Conservation (phyloP, 2,113 vertebrate genomes). For the Egretta garzetta region DNA sequence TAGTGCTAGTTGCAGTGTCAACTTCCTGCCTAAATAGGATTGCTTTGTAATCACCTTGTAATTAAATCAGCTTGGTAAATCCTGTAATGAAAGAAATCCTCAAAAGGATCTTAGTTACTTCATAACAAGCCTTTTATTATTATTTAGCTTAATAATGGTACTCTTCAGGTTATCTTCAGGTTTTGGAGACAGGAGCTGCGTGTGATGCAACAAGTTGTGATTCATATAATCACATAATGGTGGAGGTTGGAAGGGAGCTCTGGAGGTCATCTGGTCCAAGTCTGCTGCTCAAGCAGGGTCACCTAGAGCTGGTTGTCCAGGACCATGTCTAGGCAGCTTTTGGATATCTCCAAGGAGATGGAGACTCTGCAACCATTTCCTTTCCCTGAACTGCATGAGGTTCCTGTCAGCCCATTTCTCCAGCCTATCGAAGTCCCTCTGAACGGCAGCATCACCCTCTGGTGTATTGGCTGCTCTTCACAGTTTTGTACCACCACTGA, state of each 20-base stretch:
- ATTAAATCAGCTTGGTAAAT: slow-evolving; percentile 22
- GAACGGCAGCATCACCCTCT: background rate
- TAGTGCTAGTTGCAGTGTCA: background rate
- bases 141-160: background rate
- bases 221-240: background rate
- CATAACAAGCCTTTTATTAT: background rate
- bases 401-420: background rate
- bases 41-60: slow-evolving; percentile 8
- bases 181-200: background rate
- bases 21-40: background rate
- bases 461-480: background rate
- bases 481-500: background rate
- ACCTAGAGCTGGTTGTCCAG: background rate
- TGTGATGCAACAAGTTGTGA: background rate
- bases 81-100: background rate
- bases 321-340: background rate
- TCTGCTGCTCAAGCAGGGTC: background rate
- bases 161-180: background rate
- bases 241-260: background rate
- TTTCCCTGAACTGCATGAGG: background rate
- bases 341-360: background rate
- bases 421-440: background rate
- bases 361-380: background rate
- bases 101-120: background rate
- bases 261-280: background rate